Evolutionary conservation across 2,113 vertebrate genomes (phyloP).

Genomic region (Geococcyx californianus): DNA sequence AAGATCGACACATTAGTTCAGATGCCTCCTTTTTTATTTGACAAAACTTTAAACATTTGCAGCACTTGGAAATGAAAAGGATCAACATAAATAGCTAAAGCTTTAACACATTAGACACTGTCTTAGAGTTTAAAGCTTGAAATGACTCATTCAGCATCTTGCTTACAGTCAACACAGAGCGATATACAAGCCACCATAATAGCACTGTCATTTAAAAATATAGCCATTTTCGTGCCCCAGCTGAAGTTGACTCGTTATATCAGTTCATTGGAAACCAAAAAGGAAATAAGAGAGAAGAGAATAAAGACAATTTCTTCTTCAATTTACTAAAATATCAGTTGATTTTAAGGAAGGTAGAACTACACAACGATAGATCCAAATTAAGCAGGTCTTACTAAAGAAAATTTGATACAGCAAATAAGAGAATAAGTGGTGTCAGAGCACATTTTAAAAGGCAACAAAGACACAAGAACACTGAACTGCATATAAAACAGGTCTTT

Average conservation of each 20-base stretch:
- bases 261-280: neutral
- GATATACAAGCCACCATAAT: neutral
- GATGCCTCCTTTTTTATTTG: neutral
- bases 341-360: neutral
- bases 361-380: neutral
- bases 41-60: neutral
- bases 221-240: neutral
- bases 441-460: neutral
- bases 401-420: neutral
- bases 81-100: neutral
- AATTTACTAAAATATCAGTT: neutral
- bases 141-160: neutral
- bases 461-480: neutral
- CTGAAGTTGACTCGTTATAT: neutral
- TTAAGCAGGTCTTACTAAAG: neutral
- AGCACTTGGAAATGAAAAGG: neutral
- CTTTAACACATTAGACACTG: neutral
- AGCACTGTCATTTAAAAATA: neutral
- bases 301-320: neutral
- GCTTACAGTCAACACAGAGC: neutral
- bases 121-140: neutral
- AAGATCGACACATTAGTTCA: neutral
- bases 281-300: neutral
- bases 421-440: neutral
- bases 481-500: neutral